phyloP scores from a whole-genome alignment of 2,113 vertebrate genomes.

The Chionis minor region DNA sequence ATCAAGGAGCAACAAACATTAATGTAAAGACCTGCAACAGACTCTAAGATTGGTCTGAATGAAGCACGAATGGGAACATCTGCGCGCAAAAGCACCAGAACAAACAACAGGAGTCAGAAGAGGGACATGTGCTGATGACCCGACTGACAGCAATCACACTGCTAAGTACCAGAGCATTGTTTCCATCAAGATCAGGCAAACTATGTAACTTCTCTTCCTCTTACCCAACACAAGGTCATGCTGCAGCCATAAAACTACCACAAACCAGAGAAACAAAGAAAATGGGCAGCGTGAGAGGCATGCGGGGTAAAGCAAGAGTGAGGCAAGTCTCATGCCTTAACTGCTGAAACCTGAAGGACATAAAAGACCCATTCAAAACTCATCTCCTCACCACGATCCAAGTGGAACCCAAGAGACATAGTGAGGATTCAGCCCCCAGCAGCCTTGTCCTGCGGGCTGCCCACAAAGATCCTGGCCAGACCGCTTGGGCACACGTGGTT shows the following conservation, averaged over 20 bases:
- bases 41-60: neutral
- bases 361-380: neutral
- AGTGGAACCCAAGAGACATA: neutral
- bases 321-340: neutral
- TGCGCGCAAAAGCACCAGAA: neutral
- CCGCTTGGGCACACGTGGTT: fast-evolving
- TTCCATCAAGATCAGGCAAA: neutral
- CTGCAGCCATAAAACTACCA: neutral
- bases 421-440: neutral
- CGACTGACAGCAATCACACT: neutral
- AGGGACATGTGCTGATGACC: neutral
- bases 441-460: neutral
- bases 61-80: neutral
- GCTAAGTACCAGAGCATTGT: neutral
- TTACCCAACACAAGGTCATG: neutral
- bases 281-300: neutral
- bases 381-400: neutral
- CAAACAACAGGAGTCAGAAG: neutral
- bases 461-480: neutral
- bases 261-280: neutral
- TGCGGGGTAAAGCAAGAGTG: neutral
- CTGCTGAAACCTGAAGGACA: neutral
- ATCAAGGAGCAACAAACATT: neutral
- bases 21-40: neutral
- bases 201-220: neutral